Evolutionary conservation across 1,140 invertebrate species (phyloP).

Genomic region (Metaphire vulgaris): DNA sequence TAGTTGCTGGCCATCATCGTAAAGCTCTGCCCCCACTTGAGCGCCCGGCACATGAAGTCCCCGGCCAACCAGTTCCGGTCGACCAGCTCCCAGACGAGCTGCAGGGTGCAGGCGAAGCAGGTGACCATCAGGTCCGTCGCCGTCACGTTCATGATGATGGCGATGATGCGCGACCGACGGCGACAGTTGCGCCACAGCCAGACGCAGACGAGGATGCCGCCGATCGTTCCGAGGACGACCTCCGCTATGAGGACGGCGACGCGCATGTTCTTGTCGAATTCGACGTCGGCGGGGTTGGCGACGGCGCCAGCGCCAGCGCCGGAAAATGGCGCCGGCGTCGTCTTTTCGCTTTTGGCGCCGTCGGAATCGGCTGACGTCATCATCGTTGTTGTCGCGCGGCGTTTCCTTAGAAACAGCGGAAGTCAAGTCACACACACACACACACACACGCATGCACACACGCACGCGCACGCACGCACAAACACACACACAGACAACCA

Average conservation of each 20-base stretch:
- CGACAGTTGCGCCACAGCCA: constrained; percentile 41
- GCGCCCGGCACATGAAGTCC: background rate
- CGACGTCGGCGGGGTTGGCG: constrained; percentile 23
- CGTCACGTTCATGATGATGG: constrained; percentile 49
- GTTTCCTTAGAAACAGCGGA: too few species aligned
- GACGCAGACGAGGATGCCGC: constrained; percentile 36
- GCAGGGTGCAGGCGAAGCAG: constrained; percentile 37
- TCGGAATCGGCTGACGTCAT: too few species aligned
- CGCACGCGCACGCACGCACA: too few species aligned
- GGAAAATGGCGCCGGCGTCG: too few species aligned
- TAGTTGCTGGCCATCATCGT: background rate
- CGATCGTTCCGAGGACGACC: constrained; percentile 37
- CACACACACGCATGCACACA: too few species aligned
- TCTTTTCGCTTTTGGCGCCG: too few species aligned
- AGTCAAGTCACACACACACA: too few species aligned
- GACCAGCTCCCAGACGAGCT: background rate
- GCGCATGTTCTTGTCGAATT: constrained; percentile 22
- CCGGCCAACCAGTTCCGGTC: background rate
- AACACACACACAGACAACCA: too few species aligned
- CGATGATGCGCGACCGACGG: constrained; percentile 39
- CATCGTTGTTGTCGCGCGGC: too few species aligned
- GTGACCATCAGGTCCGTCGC: constrained; percentile 48
- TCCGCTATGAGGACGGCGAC: constrained; percentile 18
- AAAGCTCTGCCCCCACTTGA: background rate
- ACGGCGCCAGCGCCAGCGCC: too few species aligned